Evolutionary conservation across 2,888 invertebrate species (phyloP).

Genomic region (Cantharis rustica): DNA sequence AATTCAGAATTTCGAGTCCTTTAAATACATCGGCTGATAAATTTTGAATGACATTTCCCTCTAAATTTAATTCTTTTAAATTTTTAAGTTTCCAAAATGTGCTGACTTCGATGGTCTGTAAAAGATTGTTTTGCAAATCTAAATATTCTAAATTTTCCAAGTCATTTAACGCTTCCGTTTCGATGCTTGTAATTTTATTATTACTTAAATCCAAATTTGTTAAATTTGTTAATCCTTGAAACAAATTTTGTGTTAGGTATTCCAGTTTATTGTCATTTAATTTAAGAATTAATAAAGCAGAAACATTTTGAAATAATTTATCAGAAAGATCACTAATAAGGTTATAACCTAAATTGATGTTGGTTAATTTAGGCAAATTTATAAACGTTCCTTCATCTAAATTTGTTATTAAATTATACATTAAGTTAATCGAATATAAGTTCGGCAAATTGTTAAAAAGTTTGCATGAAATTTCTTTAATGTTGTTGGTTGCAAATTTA

Average conservation of each 20-base stretch:
- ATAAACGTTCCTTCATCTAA: constrained; percentile 1
- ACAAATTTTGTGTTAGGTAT: not conserved
- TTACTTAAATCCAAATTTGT: not conserved
- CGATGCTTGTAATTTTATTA: constrained; percentile 2
- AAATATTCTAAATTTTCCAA: not conserved
- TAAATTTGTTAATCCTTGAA: not conserved
- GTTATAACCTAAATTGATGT: not conserved
- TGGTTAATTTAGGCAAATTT: not conserved
- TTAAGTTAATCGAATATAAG: not conserved
- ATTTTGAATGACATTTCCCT: not conserved
- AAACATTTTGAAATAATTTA: constrained; percentile 1
- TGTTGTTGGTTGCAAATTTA: not conserved
- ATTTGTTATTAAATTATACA: not conserved
- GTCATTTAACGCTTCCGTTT: constrained; percentile 1
- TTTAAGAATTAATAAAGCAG: not conserved
- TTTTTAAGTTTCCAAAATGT: constrained; percentile 2
- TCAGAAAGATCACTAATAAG: not conserved
- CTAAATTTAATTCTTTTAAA: not conserved
- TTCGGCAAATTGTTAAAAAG: not conserved
- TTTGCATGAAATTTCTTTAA: not conserved
- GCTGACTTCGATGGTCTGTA: not conserved
- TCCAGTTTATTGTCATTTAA: not conserved
- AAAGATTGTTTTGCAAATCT: not conserved
- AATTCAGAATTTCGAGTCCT: not conserved
- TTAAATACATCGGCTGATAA: not conserved